These are phyloP conservation scores for Onychomys torridus DNA, from an alignment of 2,797 vertebrate species.

Conservation along the genomic window DNA sequence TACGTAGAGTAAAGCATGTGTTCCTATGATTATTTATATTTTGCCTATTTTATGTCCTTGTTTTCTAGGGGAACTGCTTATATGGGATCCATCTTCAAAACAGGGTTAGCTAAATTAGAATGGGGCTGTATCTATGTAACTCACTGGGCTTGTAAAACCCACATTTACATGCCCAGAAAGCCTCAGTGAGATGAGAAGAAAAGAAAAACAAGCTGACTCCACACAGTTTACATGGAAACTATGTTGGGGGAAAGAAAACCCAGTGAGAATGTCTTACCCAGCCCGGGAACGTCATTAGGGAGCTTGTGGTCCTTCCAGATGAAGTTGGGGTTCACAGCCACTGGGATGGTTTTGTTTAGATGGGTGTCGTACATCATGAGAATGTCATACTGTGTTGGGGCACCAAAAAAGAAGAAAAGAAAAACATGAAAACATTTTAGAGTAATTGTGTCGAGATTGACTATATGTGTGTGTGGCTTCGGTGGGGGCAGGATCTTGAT, in stretches of 20 bases:
- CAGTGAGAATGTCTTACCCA: slow-evolving; percentile 85
- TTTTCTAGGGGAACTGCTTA: slow-evolving; percentile 38
- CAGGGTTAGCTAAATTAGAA: not conserved
- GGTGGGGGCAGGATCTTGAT: too few relatives aligned
- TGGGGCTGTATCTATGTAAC: not conserved
- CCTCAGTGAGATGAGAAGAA: not conserved
- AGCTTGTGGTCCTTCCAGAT: slow-evolving; percentile 89
- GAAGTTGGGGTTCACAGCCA: slow-evolving; percentile 83
- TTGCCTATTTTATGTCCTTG: not conserved
- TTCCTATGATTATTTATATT: not conserved
- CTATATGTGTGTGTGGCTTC: not conserved
- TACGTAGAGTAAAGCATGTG: not conserved
- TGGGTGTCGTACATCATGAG: slow-evolving; percentile 92
- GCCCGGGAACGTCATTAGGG: slow-evolving; percentile 87
- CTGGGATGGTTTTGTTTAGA: slow-evolving; percentile 72
- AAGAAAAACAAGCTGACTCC: not conserved
- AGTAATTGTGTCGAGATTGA: not conserved
- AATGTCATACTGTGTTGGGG: slow-evolving; percentile 88
- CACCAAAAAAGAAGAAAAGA: slow-evolving; percentile 50
- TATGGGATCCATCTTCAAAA: not conserved
- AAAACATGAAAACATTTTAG: slow-evolving; percentile 69
- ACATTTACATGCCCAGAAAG: not conserved
- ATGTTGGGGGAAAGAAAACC: not conserved
- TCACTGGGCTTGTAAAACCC: not conserved
- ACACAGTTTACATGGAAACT: not conserved